Evolutionary conservation across 2,113 vertebrate genomes (phyloP).

Genomic region (Salminus brasiliensis): DNA sequence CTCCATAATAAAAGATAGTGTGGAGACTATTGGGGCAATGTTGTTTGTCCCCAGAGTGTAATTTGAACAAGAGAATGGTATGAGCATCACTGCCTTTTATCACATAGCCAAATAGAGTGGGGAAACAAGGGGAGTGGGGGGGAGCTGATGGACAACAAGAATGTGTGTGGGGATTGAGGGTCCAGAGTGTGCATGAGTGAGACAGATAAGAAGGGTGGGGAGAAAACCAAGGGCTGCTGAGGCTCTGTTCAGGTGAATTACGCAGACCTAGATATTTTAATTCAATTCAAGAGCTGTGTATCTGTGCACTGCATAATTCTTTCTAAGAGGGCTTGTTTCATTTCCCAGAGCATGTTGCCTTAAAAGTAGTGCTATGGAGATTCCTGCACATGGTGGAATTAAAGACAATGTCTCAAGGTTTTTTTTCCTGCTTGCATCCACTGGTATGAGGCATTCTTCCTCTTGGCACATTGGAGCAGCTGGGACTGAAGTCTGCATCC

Average conservation of each 20-base stretch:
- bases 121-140: background rate
- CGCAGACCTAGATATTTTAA: constrained; percentile 24
- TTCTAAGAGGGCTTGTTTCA: background rate
- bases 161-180: background rate
- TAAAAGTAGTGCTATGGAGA: background rate
- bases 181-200: background rate
- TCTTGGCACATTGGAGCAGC: background rate
- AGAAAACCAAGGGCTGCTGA: background rate
- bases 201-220: background rate
- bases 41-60: constrained; percentile 38
- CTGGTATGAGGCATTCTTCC: background rate
- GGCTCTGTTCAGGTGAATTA: constrained; percentile 40
- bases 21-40: constrained; percentile 15
- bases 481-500: background rate
- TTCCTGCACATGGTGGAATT: background rate
- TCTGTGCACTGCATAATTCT: constrained; percentile 15
- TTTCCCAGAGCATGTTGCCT: constrained; percentile 18
- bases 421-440: background rate
- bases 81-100: constrained; percentile 44
- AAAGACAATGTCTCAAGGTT: background rate
- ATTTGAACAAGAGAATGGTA: constrained; percentile 19
- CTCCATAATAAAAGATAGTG: constrained; percentile 29
- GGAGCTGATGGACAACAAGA: background rate
- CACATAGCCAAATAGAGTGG: background rate
- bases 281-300: constrained; percentile 34